Evolutionary conservation across 2,113 vertebrate species (phyloP), one percentile per base, ranked within the genome.

Genomic region (Megaceryle maxima): DNA sequence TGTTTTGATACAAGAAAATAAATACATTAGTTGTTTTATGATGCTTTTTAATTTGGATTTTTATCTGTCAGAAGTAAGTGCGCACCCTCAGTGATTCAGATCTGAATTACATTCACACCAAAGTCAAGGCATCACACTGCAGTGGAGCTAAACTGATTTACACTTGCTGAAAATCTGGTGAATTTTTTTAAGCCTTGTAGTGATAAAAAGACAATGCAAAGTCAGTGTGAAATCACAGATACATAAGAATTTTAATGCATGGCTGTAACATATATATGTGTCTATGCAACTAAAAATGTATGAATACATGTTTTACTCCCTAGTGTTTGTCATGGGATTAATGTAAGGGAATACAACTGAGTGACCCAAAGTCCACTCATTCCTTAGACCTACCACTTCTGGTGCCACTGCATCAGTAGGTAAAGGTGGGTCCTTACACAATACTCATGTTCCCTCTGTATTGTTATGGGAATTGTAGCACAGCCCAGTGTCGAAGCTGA

Each of bases 101-200:
- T 68, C 83, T 92, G 50, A 89, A 78, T 68, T 68, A 46, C 37
- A 57, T 88, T 92, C 24, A 33, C 57, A 60, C 29, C 12, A 16
- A 80, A 82, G 21, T 53, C 77, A 50, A 73, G 50, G 53, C 57
- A 92, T 73, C 4, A 3, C 48, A 43, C 22, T 57, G 62, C 73
- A 66, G 69, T 82, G 70, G 12, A 75, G 28, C 35, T 84, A n/a
- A 57, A 66, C 11, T 56, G 69, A 53, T 88, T 88, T 88, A 48
- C 19, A 15, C 35, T 77, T 73, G 37, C 77, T 82, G 80, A 81
- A 94, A 74, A 88, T 87, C 51, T 83, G 33, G 26, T 88, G 77
- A 74, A 15, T 67, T 74, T 95, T 96, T 81, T n/a, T 37, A 90
- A 93, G 51, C 16, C 21, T 86, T 78, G 28, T 91, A 69, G 35